phyloP scores from a whole-genome alignment of 2,888 invertebrate species.

The Eristalis intricaria region DNA sequence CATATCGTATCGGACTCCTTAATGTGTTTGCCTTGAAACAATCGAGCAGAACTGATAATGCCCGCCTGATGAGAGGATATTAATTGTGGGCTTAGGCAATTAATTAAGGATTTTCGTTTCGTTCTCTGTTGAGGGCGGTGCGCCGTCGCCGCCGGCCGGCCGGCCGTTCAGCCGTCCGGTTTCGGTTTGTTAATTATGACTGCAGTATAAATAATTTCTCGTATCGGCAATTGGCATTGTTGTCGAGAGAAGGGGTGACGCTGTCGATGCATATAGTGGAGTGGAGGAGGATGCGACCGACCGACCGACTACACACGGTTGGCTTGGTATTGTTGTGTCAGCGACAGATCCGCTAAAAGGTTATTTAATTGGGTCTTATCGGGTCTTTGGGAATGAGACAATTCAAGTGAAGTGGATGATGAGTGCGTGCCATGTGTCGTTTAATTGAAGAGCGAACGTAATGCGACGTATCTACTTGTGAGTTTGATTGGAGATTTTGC shows the following conservation, averaged over 20 bases:
- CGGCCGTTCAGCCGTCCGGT: background rate
- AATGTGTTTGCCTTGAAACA: conserved; percentile 38
- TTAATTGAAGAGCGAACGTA: background rate
- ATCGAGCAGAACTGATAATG: conserved; percentile 41
- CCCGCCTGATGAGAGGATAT: conserved; percentile 43
- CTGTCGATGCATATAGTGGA: background rate
- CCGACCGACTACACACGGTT: too few species aligned
- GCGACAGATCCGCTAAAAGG: background rate
- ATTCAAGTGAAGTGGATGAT: background rate
- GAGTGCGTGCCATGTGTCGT: background rate
- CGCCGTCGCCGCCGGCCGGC: background rate
- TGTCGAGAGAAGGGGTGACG: background rate
- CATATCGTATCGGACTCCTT: conserved; percentile 11
- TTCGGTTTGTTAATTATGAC: conserved; percentile 57
- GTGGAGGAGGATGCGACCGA: too few species aligned
- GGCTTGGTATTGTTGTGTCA: background rate
- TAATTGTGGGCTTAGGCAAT: conserved; percentile 55
- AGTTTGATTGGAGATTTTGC: background rate
- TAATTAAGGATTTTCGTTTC: conserved; percentile 63
- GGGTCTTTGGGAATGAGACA: background rate
- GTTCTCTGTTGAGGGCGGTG: conserved; percentile 30
- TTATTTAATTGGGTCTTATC: conserved; percentile 1
- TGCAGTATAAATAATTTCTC: conserved; percentile 57
- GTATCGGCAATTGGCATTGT: conserved; percentile 50
- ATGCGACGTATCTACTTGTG: too few species aligned